Evolutionary conservation across 2,113 vertebrate genomes (phyloP), one percentile per base, ranked within the genome.

Genomic region (Rhinolophus sinicus): DNA sequence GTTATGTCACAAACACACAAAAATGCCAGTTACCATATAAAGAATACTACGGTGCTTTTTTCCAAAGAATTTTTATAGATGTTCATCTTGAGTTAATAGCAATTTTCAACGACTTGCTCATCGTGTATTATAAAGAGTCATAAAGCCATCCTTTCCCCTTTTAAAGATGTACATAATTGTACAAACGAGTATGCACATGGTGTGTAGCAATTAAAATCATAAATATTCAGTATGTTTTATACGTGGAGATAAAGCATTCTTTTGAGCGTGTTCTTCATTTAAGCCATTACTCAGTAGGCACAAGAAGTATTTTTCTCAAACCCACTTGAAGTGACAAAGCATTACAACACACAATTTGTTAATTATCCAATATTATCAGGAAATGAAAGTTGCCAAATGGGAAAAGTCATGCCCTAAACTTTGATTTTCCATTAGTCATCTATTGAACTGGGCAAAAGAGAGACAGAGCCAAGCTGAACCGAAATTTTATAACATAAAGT

Each of bases 141-240:
- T 78, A 70, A 91, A 88, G 6, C 80, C 50, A 64, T 35, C 18
- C 76, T 83, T 78, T 62, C 16, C 8, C 2, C 33, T 60, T 88
- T 94, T 92, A 84, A 83, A 94, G 77, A 72, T 70, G 86, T 69
- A 81, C 77, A 58, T 96, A 93, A 94, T 91, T 96, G 47, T 60
- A 60, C 28, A 70, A 90, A 92, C 24, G 10, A 77, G 78, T 82
- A 75, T 72, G 69, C 21, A 90, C 77, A 84, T 62, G 93, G 92
- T 92, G 40, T 92, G 40, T 21, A 60, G 69, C 91, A 81, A 93
- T 94, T 96, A 92, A 96, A 95, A 80, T 80, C 22, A 96, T 96
- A 96, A 96, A 95, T 97, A 95, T 93, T 95, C 44, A 15, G 11
- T 76, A 35, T 93, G 77, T 90, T 82, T 92, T 56, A 72, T 70